Conservation (phyloP, 2,797 vertebrate species). For the Megalops cyprinoides region DNA sequence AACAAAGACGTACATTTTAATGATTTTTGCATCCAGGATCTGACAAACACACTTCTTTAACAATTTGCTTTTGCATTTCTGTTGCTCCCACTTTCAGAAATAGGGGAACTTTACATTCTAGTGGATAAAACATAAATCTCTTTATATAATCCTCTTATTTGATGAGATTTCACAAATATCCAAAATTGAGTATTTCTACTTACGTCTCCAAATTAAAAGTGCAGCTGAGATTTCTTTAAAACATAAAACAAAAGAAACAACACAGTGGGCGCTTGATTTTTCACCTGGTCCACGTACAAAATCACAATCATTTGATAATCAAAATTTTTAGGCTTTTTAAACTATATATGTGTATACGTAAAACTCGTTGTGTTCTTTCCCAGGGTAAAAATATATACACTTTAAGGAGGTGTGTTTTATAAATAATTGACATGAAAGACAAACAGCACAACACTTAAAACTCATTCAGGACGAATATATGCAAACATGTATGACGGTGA, state of each 20-base stretch:
- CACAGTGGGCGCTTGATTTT: background rate
- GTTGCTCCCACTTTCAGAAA: background rate
- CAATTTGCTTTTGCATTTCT: background rate
- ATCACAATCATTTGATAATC: background rate
- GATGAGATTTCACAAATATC: background rate
- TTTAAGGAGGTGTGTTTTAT: background rate
- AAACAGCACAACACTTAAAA: background rate
- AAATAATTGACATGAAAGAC: background rate
- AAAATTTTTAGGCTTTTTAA: conserved; percentile 8
- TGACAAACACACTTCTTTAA: background rate
- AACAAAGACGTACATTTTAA: background rate
- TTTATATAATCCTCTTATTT: background rate
- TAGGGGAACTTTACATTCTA: background rate
- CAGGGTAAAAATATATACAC: background rate
- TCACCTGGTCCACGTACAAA: background rate
- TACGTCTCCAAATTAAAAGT: background rate
- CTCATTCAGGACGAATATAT: background rate
- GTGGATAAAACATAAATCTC: background rate
- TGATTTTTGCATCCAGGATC: background rate
- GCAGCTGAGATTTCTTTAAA: background rate
- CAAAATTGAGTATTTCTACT: background rate
- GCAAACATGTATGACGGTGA: background rate
- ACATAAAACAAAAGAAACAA: background rate
- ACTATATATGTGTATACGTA: too few species aligned
- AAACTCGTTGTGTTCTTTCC: too few species aligned